Conservation (phyloP, 2,888 invertebrate species). For the Onchidella celtica region DNA sequence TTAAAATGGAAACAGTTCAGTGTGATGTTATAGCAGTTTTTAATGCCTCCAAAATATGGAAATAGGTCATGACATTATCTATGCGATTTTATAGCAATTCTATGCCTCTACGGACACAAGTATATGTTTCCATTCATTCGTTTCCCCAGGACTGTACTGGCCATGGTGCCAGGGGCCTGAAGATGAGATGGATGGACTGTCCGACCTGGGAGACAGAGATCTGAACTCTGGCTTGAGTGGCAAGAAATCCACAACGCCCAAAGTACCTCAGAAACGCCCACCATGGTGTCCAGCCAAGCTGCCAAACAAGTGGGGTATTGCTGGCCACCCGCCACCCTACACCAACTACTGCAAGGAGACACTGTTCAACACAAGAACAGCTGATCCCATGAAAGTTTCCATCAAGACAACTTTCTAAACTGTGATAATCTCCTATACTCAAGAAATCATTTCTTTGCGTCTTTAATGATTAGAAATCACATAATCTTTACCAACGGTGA, state of each 20-base stretch:
- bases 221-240: background rate
- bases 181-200: too few relatives aligned
- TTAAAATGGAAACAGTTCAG: too few relatives aligned
- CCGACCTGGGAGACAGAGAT: conserved; percentile 9
- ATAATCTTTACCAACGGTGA: too few relatives aligned
- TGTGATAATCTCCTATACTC: too few relatives aligned
- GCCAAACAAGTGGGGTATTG: conserved; percentile 36
- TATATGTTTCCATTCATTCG: too few relatives aligned
- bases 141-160: conserved; percentile 31
- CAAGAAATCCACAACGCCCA: conserved; percentile 26
- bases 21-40: too few relatives aligned
- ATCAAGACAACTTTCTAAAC: conserved; percentile 31
- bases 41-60: too few relatives aligned
- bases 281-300: conserved; percentile 34
- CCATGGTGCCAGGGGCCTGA: conserved; percentile 17
- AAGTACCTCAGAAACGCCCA: conserved; percentile 18
- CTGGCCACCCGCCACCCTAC: conserved; percentile 40
- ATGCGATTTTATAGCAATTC: too few relatives aligned
- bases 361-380: conserved; percentile 34
- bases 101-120: too few relatives aligned
- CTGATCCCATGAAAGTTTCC: conserved; percentile 16
- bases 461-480: too few relatives aligned
- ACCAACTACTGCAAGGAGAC: conserved; percentile 46
- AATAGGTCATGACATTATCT: too few relatives aligned
- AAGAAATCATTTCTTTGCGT: too few relatives aligned